These are phyloP conservation scores for Asobara japonica DNA, from an alignment of 1,140 invertebrate species.

Conservation along the genomic window DNA sequence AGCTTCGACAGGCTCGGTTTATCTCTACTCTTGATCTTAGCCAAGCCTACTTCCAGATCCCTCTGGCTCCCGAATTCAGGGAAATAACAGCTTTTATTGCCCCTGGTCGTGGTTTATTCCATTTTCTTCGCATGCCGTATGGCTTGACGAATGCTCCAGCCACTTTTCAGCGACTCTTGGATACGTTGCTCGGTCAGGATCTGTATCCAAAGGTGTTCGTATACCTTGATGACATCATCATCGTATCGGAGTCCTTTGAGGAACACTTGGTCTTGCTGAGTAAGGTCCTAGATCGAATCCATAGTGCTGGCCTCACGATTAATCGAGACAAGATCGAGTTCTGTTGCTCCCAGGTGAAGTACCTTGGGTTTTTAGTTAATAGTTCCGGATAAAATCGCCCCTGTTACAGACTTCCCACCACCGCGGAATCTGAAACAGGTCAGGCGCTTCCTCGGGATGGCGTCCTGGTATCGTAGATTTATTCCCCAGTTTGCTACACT, in stretches of 20 bases:
- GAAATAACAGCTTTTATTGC: slow-evolving; percentile 56
- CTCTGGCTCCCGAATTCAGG: background rate
- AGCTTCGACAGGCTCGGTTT: slow-evolving; percentile 50
- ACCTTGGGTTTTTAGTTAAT: slow-evolving; percentile 54
- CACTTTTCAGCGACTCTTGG: slow-evolving; percentile 55
- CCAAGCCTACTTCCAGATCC: slow-evolving; percentile 39
- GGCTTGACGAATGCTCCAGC: slow-evolving; percentile 55
- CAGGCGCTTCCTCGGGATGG: slow-evolving; percentile 58
- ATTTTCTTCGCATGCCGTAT: slow-evolving; percentile 54
- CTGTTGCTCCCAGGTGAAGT: slow-evolving; percentile 46
- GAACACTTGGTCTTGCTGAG: slow-evolving; percentile 46
- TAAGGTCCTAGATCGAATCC: slow-evolving; percentile 35
- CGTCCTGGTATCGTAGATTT: slow-evolving; percentile 56
- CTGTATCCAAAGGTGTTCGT: slow-evolving; percentile 43
- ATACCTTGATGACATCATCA: slow-evolving; percentile 52
- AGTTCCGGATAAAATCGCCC: slow-evolving; percentile 44
- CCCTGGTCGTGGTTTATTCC: slow-evolving; percentile 43
- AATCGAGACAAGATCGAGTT: slow-evolving; percentile 53
- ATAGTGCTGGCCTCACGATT: slow-evolving; percentile 40
- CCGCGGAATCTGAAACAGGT: slow-evolving; percentile 56
- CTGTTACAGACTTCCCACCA: slow-evolving; percentile 36
- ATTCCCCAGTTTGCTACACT: slow-evolving; percentile 52
- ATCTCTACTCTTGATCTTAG: slow-evolving; percentile 51
- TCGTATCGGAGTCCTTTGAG: slow-evolving; percentile 50
- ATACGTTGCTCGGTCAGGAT: slow-evolving; percentile 49